Evolutionary conservation across 2,113 vertebrate genomes (phyloP).

Genomic region (Anoura caudifer): DNA sequence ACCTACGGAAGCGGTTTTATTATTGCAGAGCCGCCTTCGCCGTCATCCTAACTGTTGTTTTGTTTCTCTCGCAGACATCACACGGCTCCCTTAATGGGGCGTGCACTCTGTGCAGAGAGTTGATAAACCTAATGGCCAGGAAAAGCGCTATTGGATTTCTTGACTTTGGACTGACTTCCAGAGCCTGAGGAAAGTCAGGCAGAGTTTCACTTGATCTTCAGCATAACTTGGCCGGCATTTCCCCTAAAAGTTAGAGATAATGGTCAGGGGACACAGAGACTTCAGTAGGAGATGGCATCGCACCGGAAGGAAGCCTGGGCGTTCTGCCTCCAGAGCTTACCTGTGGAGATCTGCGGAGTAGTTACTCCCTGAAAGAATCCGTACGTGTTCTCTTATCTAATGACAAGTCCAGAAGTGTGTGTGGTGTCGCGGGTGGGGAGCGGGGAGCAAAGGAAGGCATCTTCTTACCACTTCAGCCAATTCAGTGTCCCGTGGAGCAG

Average conservation of each 20-base stretch:
- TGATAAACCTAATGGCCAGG: slow-evolving; percentile 57
- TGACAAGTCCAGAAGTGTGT: neutral
- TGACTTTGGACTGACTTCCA: slow-evolving; percentile 65
- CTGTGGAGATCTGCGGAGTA: neutral
- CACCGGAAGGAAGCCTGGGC: neutral
- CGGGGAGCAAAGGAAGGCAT: neutral
- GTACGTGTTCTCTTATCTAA: neutral
- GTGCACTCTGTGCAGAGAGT: neutral
- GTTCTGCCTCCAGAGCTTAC: neutral
- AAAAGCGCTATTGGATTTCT: slow-evolving; percentile 32
- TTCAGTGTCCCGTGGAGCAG: neutral
- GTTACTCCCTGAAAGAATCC: neutral
- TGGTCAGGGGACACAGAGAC: neutral
- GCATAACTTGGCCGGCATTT: neutral
- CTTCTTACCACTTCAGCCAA: neutral
- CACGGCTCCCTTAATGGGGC: slow-evolving; percentile 68
- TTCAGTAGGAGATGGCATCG: neutral
- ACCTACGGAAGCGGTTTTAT: neutral
- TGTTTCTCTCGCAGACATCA: slow-evolving; percentile 52
- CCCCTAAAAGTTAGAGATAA: neutral
- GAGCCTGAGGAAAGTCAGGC: neutral
- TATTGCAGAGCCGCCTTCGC: slow-evolving; percentile 34
- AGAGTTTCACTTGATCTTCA: neutral
- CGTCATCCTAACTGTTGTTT: slow-evolving; percentile 42
- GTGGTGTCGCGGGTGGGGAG: rapidly evolving